Evolutionary conservation across 2,113 vertebrate species (phyloP).

Genomic region (Raja brachyura): DNA sequence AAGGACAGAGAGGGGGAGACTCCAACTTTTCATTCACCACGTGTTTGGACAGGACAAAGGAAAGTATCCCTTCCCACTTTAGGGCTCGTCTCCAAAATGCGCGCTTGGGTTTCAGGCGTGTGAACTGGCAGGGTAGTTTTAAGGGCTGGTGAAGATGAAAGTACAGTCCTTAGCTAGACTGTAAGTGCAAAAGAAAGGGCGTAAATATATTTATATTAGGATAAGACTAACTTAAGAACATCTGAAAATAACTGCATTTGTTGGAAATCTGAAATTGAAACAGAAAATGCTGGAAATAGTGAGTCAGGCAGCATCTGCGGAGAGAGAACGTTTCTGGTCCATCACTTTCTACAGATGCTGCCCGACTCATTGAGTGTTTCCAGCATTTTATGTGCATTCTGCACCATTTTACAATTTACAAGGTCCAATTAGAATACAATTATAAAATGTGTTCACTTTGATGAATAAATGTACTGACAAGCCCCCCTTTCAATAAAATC

Average conservation of each 20-base stretch:
- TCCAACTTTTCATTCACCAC: conserved; percentile 34
- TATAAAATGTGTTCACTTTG: background rate
- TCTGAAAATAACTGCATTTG: too few relatives aligned
- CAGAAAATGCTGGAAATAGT: too few relatives aligned
- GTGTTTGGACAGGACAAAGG: conserved; percentile 29
- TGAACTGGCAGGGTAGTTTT: background rate
- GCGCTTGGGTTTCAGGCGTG: background rate
- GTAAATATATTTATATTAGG: background rate
- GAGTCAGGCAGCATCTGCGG: too few relatives aligned
- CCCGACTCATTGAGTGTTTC: too few relatives aligned
- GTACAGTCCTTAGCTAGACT: too few relatives aligned
- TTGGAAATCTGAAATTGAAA: too few relatives aligned
- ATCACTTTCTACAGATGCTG: too few relatives aligned
- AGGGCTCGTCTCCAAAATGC: conserved; percentile 32
- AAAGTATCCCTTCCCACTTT: background rate
- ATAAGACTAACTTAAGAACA: background rate
- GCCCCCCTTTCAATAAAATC: too few relatives aligned
- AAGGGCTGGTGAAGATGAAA: background rate
- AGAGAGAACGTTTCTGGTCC: too few relatives aligned
- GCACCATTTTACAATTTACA: too few relatives aligned
- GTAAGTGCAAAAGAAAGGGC: background rate
- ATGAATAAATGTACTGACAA: too few relatives aligned
- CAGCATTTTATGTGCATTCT: too few relatives aligned
- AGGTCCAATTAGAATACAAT: background rate
- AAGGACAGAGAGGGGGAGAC: background rate